Evolutionary conservation across 2,113 vertebrate species (phyloP), one percentile per base, ranked within the genome.

Genomic region (Scomber scombrus): DNA sequence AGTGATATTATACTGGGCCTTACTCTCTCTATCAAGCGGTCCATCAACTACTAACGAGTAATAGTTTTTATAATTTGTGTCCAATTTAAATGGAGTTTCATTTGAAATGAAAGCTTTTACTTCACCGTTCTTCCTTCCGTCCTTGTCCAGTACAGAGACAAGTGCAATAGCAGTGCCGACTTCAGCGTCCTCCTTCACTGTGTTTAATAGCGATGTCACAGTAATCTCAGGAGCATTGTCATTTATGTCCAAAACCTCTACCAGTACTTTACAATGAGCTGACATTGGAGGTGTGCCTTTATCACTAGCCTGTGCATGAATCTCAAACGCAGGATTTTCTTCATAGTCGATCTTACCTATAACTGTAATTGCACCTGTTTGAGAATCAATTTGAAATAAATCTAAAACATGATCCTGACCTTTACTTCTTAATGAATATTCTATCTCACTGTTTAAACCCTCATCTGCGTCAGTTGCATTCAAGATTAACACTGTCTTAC

Each of bases 241-340:
- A 8, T 97, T 97, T 5, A 95, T 18, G 65, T 96, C 96, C 47
- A 94, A 0, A 14, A 96, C 88, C n/a, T 96, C 86, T 16, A 96
- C 89, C 31, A 95, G 31, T 13, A 96, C 89, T 0, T 89, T 96
- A 70, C 93, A 95, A 0, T 95, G 75, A 7, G 88, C 84, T 1
- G 90, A 85, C 91, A 95, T 83, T 0, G 93, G 86, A 14, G 90
- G 5, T 73, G 86, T 34, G 9, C 83, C 93, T 84, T 85, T 94
- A 77, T 95, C 95, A n/a, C 85, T 87, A 13, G 94, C 94, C 63
- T 94, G 84, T n/a, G 90, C 80, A 3, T 87, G 88, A 23, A 96
- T 93, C 76, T 95, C 93, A 72, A 93, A 95, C 0, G 65, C 87
- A 29, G 65, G 89, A 1, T 67, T 80, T 57, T 89, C 82, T 11